Evolutionary conservation across 2,888 invertebrate species (phyloP).

Genomic region (Punctoribates punctum): DNA sequence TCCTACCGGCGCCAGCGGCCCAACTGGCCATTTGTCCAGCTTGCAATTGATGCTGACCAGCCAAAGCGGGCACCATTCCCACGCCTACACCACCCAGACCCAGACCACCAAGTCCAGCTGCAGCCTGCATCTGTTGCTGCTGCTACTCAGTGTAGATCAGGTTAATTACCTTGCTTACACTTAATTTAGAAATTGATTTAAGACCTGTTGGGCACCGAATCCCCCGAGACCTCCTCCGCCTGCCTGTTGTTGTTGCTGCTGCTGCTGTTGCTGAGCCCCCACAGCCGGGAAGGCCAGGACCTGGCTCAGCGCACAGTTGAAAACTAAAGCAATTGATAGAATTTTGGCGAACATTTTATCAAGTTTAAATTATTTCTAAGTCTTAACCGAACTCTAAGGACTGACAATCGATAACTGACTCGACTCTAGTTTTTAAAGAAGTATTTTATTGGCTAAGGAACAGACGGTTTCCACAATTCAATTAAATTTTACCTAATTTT

Average conservation of each 20-base stretch:
- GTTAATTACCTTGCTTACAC: neutral
- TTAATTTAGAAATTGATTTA: too few species aligned
- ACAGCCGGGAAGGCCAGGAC: neutral
- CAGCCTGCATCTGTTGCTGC: neutral
- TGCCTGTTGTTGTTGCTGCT: slow-evolving; percentile 13
- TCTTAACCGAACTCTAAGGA: too few species aligned
- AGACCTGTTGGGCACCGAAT: neutral
- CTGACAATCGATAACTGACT: too few species aligned
- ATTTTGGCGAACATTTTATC: too few species aligned
- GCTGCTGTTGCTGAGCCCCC: neutral
- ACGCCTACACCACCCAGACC: neutral
- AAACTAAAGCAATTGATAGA: too few species aligned
- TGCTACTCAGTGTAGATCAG: neutral
- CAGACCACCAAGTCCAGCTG: neutral
- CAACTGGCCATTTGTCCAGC: neutral
- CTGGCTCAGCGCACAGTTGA: too few species aligned
- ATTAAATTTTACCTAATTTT: too few species aligned
- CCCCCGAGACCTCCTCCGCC: neutral
- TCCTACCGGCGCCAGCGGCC: neutral
- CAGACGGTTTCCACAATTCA: too few species aligned
- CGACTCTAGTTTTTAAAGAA: neutral
- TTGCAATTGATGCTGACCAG: neutral
- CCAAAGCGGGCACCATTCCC: neutral
- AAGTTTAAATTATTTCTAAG: too few species aligned
- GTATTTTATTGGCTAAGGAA: too few species aligned